Base-by-base conservation (phyloP, 2,888 invertebrate species). In the Carcina quercana region DNA sequence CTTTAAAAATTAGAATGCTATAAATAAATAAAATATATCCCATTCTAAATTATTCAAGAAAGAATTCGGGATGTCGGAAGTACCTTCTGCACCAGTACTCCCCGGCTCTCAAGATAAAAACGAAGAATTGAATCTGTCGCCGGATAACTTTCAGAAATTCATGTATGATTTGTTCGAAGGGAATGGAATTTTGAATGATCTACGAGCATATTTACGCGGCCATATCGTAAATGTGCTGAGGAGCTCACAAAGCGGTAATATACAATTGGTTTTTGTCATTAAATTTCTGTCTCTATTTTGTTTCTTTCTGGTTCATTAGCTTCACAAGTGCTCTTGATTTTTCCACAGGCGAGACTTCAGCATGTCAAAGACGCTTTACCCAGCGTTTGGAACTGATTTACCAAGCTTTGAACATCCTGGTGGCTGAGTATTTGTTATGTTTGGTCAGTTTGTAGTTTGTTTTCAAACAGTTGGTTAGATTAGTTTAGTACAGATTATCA, bases 321-420 rank as follows among this genome's bases (percentile, higher is more conserved):
- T 3, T 13, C 6, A 25, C 5, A 6, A 5, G 2, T 27, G 15
- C 3, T 17, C 6, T 10, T 7, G 8, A 20, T 3, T 21, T 31
- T 30, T 57, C n/a, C 58, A 10, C 32, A 85, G 85, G 78, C 30
- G 65, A 66, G 4, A 50, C 57, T 19, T 64, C 63, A n/a, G 26
- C 58, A 21, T 72, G 73, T 34, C 72, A 76, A 38, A 74, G 74
- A 43, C 50, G 72, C 38, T 73, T 75, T 32, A 67, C 66, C 1
- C 73, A 85, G 39, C 66, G 78, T 0, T 48, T 85, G 17, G 86
- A 87, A 22, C 73, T 85, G 1, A 72, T 75, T 28, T 70, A 72
- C 40, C 88, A 89, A 67, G 88, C 88, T n/a, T 46, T 88, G 8
- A 88, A 88, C 57, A 79, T 89, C 28, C 61, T 89, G 14, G 70